Evolutionary conservation across 2,888 invertebrate species (phyloP), one percentile per base, ranked within the genome.

Genomic region (Acheta domesticus): DNA sequence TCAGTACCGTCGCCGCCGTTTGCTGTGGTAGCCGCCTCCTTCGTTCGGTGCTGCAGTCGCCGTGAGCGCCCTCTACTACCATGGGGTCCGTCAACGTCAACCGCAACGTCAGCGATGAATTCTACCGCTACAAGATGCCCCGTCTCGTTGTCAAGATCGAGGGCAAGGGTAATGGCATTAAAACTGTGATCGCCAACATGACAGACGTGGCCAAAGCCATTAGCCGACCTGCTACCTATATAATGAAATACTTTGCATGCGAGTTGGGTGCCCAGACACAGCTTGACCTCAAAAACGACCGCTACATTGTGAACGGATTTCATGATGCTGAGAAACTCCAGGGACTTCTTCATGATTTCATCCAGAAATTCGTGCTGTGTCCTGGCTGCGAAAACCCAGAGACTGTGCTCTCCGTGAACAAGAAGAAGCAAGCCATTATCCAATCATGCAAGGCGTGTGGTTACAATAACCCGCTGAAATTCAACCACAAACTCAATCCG

Each of bases 81-180:
- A 96, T 96, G 96, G 95, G 93, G 87, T 93, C 94, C 86, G 89
- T 99, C 85, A 99, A 99, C 91, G 97, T 99, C 84, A 99, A 99
- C 89, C 94, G 99, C 84, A 94, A 92, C 88, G 97, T 99, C 85
- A 94, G 96, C 89, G 99, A 99, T 91, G 96, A 96, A 86, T 99
- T 99, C 91, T 99, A 99, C 90, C 97, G 99, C 86, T 99, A 99
- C 91, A 99, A 99, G 90, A 99, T 99, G 99, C 99, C 99, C 83
- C 93, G 96, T 85, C 93, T 99, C 85, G 92, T 95, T 89, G 99
- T 99, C 87, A 99, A 99, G 90, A 98, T 99, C 83, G 98, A 99
- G 88, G 98, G 98, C 86, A 98, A 98, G 86, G 98, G 98, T 83
- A 99, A 99, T 89, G 99, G 99, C 86, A 99, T 99, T 87, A 99